Evolutionary conservation across 2,888 invertebrate genomes (phyloP).

Genomic region (Patella pellucida): DNA sequence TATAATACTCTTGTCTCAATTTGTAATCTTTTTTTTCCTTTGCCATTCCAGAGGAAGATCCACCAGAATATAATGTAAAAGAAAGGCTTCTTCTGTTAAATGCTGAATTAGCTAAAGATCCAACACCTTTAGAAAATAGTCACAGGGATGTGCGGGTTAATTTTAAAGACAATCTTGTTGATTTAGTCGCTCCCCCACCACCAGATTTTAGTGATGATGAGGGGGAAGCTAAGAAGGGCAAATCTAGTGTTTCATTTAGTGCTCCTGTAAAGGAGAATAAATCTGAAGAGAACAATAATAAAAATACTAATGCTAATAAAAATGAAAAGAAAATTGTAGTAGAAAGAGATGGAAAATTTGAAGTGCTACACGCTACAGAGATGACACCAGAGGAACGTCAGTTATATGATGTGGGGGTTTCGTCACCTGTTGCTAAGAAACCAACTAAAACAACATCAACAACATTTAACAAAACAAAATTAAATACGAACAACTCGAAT

Average conservation of each 20-base stretch:
- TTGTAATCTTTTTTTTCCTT: background rate
- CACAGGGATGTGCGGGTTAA: conserved; percentile 55
- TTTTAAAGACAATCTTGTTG: conserved; percentile 65
- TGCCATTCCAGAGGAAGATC: conserved; percentile 49
- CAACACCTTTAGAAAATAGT: conserved; percentile 53
- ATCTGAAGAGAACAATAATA: conserved; percentile 22
- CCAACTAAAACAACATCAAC: conserved; percentile 13
- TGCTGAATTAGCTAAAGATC: conserved; percentile 64
- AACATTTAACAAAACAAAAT: background rate
- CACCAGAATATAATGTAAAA: conserved; percentile 67
- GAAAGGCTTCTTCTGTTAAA: conserved; percentile 65
- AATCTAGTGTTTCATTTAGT: background rate
- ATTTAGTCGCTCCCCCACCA: conserved; percentile 65
- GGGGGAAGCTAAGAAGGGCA: conserved; percentile 32
- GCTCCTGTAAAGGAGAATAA: conserved; percentile 13
- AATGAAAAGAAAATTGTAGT: conserved; percentile 64
- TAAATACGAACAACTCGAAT: conserved; percentile 16
- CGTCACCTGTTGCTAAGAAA: conserved; percentile 7
- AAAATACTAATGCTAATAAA: conserved; percentile 30
- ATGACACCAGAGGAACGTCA: conserved; percentile 50
- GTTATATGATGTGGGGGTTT: conserved; percentile 21
- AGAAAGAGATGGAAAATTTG: conserved; percentile 66
- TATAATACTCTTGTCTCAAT: background rate
- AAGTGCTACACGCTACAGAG: conserved; percentile 60
- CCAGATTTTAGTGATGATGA: conserved; percentile 53